Base-by-base conservation (phyloP, 2,113 vertebrate genomes). In the Colossoma macropomum region DNA sequence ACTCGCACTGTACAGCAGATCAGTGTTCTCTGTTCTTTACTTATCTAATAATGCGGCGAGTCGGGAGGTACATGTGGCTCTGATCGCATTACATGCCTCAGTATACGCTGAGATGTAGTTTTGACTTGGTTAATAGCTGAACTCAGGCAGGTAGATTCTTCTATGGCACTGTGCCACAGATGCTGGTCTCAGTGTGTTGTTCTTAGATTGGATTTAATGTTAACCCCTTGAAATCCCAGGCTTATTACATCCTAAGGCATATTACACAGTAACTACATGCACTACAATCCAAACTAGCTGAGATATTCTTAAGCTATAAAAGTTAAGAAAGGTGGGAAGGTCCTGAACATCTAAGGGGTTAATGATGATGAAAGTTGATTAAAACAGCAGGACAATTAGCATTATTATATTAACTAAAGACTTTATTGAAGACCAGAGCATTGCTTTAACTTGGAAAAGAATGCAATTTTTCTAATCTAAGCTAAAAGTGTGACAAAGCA, bases 101-200 rank as follows among this genome's bases (percentile, higher is more conserved):
- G 59, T 62, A 62, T 59, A 59, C 13, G 7, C 59, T 62, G 23
- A 13, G 59, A 10, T 27, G 59, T 27, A 62, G 59, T 62, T 62
- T 62, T 62, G 59, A 62, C 59, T 62, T 62, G 59, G 59, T 62
- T 62, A 62, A 62, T 21, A 62, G 59, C 59, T 62, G 59, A n/a
- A 62, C 59, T 62, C n/a, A 21, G 4, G 59, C 23, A 62, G 10
- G 23, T n/a, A 27, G 59, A 8, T 62, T n/a, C 8, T 62, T 62
- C n/a, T 27, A 13, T 62, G 59, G 7, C 59, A 27, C 25, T 25
- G 12, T 27, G 3, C 59, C 59, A 62, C 59, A 27, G 59, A 62
- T 27, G 59, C 15, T 62, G 59, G 59, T n/a, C 54, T 23, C 21
- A 27, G n/a, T 56, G 25, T 62, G 59, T 27, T 25, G 54, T 59